Evolutionary conservation across 1,140 invertebrate species (phyloP).

Genomic region (Procambarus clarkii): DNA sequence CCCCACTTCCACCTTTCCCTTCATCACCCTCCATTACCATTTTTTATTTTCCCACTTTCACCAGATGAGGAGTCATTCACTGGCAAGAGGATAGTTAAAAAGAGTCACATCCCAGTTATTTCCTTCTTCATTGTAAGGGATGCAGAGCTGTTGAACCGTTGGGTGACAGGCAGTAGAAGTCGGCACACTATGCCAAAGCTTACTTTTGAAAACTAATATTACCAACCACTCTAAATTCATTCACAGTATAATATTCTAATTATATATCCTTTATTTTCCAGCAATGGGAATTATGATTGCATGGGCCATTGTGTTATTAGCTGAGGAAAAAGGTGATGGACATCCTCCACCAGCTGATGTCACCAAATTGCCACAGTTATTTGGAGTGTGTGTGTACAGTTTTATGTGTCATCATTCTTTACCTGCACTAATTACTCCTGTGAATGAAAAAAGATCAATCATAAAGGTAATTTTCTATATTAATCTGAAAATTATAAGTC

Average conservation of each 20-base stretch:
- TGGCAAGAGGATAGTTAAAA: no score
- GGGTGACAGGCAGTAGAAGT: no score
- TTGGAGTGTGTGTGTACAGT: conserved; percentile 98
- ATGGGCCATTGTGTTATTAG: conserved; percentile 80
- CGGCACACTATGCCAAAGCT: no score
- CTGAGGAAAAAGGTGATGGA: conserved; percentile 81
- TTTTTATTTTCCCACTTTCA: no score
- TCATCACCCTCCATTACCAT: no score
- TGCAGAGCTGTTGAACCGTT: no score
- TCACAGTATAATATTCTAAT: not conserved
- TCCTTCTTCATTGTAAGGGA: no score
- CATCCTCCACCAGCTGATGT: conserved; percentile 83
- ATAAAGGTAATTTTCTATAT: conserved; percentile 74
- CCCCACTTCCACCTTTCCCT: no score
- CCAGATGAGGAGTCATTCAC: no score
- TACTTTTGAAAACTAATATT: no score
- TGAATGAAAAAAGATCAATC: conserved; percentile 86
- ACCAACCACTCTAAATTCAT: not conserved
- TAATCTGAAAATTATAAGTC: no score
- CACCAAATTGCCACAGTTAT: conserved; percentile 88
- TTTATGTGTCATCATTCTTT: conserved; percentile 99
- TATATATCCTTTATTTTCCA: conserved; percentile 73
- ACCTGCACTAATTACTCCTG: conserved; percentile 93
- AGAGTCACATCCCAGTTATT: no score
- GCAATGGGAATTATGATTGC: conserved; percentile 93